Percentiles rank a stretch among this genome's conserved stretches.
phyloP scores from a whole-genome alignment of 2,797 vertebrate genomes.

The Lutjanus argentimaculatus region DNA sequence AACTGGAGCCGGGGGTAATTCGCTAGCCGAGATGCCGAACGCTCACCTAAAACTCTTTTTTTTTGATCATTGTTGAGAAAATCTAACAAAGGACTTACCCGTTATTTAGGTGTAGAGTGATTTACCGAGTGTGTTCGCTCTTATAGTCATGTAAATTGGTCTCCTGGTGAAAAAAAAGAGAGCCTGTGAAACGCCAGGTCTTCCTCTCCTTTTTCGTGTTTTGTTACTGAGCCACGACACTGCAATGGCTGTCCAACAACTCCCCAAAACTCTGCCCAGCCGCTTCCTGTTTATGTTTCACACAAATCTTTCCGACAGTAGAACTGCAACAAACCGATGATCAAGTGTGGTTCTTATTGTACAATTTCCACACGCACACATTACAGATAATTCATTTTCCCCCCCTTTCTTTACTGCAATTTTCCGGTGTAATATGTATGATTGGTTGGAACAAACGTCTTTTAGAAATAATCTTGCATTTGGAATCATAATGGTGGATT shows the following conservation, averaged over 20 bases:
- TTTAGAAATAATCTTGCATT: no score
- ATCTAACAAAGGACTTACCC: constrained; percentile 69
- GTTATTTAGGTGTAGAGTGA: constrained; percentile 67
- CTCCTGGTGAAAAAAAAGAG: constrained; percentile 42
- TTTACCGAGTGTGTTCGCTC: constrained; percentile 49
- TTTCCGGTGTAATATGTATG: no score
- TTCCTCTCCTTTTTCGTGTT: constrained; percentile 78
- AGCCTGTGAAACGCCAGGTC: constrained; percentile 64
- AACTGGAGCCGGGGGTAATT: constrained; percentile 63
- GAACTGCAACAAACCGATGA: neutral
- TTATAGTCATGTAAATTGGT: constrained; percentile 72
- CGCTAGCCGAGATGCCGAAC: constrained; percentile 64
- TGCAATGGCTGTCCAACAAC: constrained; percentile 86
- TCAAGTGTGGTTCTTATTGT: neutral
- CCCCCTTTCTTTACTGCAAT: no score
- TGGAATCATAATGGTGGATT: no score
- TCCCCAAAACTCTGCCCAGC: constrained; percentile 70
- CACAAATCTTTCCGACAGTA: constrained; percentile 72
- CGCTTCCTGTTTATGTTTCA: constrained; percentile 86
- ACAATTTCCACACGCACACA: neutral
- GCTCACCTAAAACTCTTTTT: constrained; percentile 25
- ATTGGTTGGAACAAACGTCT: no score
- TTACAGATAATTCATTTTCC: no score
- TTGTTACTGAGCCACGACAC: constrained; percentile 89
- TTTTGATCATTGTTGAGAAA: neutral